Conservation (phyloP, 1,140 invertebrate species). For the Diploscapter pachys region DNA sequence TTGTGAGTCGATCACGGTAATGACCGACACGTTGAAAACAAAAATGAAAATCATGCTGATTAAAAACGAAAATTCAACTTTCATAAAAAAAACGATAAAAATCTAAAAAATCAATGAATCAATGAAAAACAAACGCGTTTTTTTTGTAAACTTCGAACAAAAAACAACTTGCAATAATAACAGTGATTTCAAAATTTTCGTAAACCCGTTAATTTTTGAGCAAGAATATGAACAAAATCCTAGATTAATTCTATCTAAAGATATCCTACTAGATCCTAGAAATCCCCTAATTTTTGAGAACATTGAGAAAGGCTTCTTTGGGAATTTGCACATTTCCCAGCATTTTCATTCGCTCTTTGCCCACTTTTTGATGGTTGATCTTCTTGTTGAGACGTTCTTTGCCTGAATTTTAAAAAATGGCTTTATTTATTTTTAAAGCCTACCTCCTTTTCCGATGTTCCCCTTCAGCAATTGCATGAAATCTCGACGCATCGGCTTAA, state of each 20-base stretch:
- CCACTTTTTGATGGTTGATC: conserved; percentile 80
- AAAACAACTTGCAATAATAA: too few relatives aligned
- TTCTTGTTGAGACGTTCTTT: conserved; percentile 83
- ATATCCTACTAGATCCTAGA: not conserved
- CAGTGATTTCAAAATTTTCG: too few relatives aligned
- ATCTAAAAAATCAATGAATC: too few relatives aligned
- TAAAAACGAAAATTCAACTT: too few relatives aligned
- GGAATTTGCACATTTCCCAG: conserved; percentile 85
- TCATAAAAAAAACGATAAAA: too few relatives aligned
- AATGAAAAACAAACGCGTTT: too few relatives aligned
- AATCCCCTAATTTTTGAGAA: conserved; percentile 68
- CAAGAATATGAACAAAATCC: not conserved
- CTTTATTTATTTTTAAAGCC: not conserved
- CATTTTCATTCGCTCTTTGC: conserved; percentile 85
- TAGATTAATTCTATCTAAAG: conserved; percentile 19
- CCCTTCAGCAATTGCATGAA: conserved; percentile 60
- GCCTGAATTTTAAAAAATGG: too few relatives aligned
- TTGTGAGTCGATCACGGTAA: too few relatives aligned
- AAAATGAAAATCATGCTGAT: too few relatives aligned
- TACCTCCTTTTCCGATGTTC: conserved; percentile 70
- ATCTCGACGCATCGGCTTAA: conserved; percentile 85
- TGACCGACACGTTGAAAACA: too few relatives aligned
- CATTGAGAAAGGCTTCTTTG: conserved; percentile 86
- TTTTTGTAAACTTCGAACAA: too few relatives aligned
- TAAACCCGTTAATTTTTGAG: not conserved